Evolutionary conservation across 2,113 vertebrate species (phyloP).

Genomic region (Myotis davidii): DNA sequence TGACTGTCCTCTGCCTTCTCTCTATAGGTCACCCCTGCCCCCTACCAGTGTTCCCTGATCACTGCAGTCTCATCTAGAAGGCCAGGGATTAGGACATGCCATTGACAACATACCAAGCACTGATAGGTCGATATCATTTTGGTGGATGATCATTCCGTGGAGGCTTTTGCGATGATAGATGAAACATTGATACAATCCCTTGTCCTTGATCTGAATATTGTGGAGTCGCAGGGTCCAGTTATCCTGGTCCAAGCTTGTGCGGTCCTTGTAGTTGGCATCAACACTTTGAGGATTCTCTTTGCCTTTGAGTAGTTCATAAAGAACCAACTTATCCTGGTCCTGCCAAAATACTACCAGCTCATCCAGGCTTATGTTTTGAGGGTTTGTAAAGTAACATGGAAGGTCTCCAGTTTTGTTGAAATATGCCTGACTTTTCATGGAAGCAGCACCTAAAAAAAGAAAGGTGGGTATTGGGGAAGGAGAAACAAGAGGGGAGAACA

Average conservation of each 20-base stretch:
- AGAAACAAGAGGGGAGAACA: neutral
- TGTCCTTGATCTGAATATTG: constrained; percentile 65
- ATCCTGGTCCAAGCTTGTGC: constrained; percentile 61
- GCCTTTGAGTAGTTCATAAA: constrained; percentile 65
- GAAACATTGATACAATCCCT: constrained; percentile 59
- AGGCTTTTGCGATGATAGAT: neutral
- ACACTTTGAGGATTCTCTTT: constrained; percentile 41
- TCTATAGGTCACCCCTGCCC: neutral
- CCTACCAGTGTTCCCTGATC: neutral
- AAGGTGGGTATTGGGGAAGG: neutral
- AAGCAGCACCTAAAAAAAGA: constrained; percentile 54
- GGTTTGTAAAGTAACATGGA: constrained; percentile 64
- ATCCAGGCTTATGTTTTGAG: constrained; percentile 38
- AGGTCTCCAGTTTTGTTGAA: constrained; percentile 65
- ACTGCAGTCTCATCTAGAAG: neutral
- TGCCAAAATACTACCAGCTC: constrained; percentile 77
- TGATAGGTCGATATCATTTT: constrained; percentile 30
- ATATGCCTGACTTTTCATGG: constrained; percentile 24
- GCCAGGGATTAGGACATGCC: neutral
- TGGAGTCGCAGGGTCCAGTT: constrained; percentile 63
- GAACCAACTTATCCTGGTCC: constrained; percentile 13
- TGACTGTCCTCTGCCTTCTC: neutral
- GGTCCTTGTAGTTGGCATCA: constrained; percentile 23
- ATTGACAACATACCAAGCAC: constrained; percentile 71
- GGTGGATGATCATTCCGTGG: neutral